A percentile compares a stretch with the other conserved stretches of the same genome.
Conservation (phyloP, 1,140 invertebrate genomes). For the Mercenaria mercenaria region DNA sequence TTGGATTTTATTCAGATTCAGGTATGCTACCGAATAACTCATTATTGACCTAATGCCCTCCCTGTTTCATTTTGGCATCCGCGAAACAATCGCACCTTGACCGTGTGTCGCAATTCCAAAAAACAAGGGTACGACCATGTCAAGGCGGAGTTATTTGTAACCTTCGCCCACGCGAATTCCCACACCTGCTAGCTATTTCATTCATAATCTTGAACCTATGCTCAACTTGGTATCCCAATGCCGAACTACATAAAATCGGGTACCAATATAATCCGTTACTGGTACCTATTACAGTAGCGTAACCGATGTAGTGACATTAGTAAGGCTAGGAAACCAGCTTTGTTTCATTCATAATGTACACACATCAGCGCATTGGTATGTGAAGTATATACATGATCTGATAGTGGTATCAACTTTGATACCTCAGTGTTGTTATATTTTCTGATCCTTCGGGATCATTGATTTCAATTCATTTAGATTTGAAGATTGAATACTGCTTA, state of each 20-base stretch:
- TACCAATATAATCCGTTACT: background rate
- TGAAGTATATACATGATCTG: background rate
- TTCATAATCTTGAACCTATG: conserved; percentile 20
- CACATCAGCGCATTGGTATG: conserved; percentile 41
- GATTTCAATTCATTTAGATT: no score
- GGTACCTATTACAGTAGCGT: background rate
- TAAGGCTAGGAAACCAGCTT: background rate
- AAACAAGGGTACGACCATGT: conserved; percentile 28
- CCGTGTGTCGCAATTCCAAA: background rate
- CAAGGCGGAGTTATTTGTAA: conserved; percentile 9
- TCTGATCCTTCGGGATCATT: no score
- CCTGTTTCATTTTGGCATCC: no score
- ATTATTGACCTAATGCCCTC: no score
- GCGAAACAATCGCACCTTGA: background rate
- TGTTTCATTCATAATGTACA: conserved; percentile 34
- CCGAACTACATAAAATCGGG: background rate
- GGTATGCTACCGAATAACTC: no score
- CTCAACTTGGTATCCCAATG: background rate
- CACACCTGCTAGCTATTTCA: background rate
- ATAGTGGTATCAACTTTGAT: conserved; percentile 11
- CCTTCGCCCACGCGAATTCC: conserved; percentile 16
- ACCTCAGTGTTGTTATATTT: no score
- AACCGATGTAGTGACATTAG: background rate
- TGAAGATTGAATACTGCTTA: no score
- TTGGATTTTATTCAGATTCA: no score